Evolutionary conservation across 2,113 vertebrate species (phyloP), one percentile per base, ranked within the genome.

Genomic region (Petrocephalus zakoni): DNA sequence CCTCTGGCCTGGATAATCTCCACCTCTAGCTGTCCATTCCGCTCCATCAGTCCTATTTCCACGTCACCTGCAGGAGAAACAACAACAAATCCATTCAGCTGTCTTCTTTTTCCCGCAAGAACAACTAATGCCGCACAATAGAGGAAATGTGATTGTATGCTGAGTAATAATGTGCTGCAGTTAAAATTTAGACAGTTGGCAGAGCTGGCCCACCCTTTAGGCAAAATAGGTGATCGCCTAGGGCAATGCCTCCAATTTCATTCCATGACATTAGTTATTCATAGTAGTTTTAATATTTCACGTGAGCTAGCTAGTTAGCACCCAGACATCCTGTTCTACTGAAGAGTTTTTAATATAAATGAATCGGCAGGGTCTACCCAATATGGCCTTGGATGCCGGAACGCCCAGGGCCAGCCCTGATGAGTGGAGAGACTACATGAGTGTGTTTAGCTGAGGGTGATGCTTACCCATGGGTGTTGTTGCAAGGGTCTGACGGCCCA

Each of bases 391-490:
- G 42, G 42, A 42, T 3, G 42, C 42, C 42, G 42, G 42, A 42
- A 42, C 8, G 25, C 58, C n/a, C 25, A 64, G 58, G n/a, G n/a
- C 58, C 25, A 21, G 78, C 2, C 34, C 78, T 22, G 29, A 82
- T 82, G 2, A n/a, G 47, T 21, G 78, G 17, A 83, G 37, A 8
- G 81, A 42, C 8, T 15, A 53, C 8, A 53, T 15, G 52, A 17
- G 21, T 68, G 6, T 21, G 61, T 13, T 68, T 37, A 34, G n/a
- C 51, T 34, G 53, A 49, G 17, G 64, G 2, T 47, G 11, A 5
- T 5, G 89, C 97, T 98, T 93, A 99, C 98, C 98, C 98, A 99
- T 97, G 0, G 98, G 99, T 2, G 98, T 99, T n/a, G 97, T 99
- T 46, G 98, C 98, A 93, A 99, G 92, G 52, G 98, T 99, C 94